Conservation (phyloP, 1,140 invertebrate species). For the Rhyzopertha dominica region DNA sequence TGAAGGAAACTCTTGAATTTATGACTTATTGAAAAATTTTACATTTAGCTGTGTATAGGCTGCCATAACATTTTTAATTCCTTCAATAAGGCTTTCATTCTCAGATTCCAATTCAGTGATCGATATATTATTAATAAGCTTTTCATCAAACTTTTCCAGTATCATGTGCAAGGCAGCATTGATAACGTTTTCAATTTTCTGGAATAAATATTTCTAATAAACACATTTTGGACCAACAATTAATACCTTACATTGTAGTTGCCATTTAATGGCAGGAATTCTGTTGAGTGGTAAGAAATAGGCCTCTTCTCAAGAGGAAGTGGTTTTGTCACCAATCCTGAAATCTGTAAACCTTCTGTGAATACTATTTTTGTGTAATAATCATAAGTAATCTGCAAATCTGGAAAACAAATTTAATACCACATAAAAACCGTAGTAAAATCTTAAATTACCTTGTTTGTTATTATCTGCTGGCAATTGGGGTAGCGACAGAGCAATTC, state of each 20-base stretch:
- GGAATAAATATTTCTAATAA: constrained; percentile 12
- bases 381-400: constrained; percentile 32
- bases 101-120: constrained; percentile 33
- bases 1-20: neutral
- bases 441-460: too few species aligned
- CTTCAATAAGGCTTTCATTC: constrained; percentile 24
- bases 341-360: constrained; percentile 34
- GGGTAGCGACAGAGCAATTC: constrained; percentile 32
- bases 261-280: constrained; percentile 27
- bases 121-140: constrained; percentile 27
- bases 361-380: constrained; percentile 35
- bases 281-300: constrained; percentile 30
- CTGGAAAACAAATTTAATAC: constrained; percentile 14
- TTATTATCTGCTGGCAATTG: constrained; percentile 27
- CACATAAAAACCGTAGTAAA: constrained; percentile 1
- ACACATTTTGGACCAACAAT: constrained; percentile 4
- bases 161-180: constrained; percentile 33
- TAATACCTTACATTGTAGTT: constrained; percentile 19
- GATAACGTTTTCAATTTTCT: constrained; percentile 36
- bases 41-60: constrained; percentile 31
- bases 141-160: constrained; percentile 29
- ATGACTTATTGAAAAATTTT: constrained; percentile 2
- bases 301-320: constrained; percentile 22
- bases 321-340: constrained; percentile 27
- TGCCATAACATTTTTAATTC: constrained; percentile 30